phyloP scores from a whole-genome alignment of 2,797 vertebrate genomes.

The Schizothorax lantsangensis region DNA sequence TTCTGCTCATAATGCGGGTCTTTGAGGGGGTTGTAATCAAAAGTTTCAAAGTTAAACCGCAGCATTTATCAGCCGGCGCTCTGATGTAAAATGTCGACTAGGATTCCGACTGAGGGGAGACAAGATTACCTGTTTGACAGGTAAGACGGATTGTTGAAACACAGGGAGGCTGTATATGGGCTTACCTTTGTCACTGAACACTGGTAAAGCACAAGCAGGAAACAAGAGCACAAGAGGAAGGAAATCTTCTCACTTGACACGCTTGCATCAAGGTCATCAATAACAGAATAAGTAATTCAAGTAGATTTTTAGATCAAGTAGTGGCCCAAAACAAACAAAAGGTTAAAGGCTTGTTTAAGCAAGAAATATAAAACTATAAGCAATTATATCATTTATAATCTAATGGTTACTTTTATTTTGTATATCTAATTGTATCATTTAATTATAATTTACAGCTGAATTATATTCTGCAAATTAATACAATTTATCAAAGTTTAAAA shows the following conservation, averaged over 20 bases:
- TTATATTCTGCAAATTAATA: not conserved
- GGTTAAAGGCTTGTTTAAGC: not conserved
- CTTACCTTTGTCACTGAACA: conserved; percentile 58
- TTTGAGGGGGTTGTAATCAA: conserved; percentile 61
- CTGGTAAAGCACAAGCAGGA: not conserved
- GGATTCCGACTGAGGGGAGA: conserved; percentile 63
- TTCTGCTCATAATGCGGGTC: conserved; percentile 27
- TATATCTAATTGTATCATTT: not conserved
- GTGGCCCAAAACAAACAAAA: not conserved
- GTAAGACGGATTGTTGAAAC: conserved; percentile 72
- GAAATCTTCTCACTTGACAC: not conserved
- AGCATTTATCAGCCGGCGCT: conserved; percentile 66
- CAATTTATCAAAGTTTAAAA: too few relatives aligned
- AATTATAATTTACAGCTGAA: not conserved
- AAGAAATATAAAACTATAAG: not conserved
- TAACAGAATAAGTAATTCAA: not conserved
- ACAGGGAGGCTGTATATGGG: conserved; percentile 60
- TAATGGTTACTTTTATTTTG: not conserved
- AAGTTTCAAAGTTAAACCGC: conserved; percentile 53
- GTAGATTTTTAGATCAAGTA: not conserved
- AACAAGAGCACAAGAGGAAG: not conserved
- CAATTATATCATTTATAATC: not conserved
- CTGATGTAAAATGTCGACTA: conserved; percentile 66
- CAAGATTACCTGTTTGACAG: conserved; percentile 71
- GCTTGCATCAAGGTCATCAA: not conserved